Percentiles rank a stretch among this genome's conserved stretches.
These are phyloP conservation scores for Sabatieria punctata DNA, from an alignment of 2,888 invertebrate genomes.

Conservation along the genomic window DNA sequence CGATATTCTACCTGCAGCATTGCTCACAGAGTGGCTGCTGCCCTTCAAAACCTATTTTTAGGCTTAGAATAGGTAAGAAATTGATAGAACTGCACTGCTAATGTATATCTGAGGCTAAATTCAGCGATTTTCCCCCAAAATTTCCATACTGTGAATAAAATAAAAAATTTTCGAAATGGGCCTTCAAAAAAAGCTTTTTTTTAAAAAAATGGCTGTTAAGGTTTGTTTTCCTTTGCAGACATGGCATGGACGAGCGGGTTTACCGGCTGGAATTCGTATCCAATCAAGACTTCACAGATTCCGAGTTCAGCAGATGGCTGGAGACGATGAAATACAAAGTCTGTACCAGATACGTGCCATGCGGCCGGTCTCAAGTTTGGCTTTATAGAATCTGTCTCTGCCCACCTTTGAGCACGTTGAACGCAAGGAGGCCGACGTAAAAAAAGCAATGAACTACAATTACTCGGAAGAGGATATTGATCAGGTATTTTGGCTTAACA, in stretches of 20 bases:
- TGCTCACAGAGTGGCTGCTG: too few relatives aligned
- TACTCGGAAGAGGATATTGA: conserved; percentile 90
- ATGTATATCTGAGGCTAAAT: too few relatives aligned
- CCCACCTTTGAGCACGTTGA: conserved; percentile 68
- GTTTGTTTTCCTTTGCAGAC: conserved; percentile 37
- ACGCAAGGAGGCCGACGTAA: conserved; percentile 65
- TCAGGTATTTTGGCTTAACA: conserved; percentile 42
- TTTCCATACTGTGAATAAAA: too few relatives aligned
- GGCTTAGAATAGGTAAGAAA: too few relatives aligned
- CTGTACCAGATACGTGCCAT: conserved; percentile 5
- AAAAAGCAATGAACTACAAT: conserved; percentile 70
- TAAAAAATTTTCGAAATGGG: too few relatives aligned
- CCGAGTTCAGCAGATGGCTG: conserved; percentile 82
- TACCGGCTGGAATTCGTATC: conserved; percentile 92
- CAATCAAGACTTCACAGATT: conserved; percentile 70
- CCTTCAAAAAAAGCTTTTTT: too few relatives aligned
- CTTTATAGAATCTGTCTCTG: conserved; percentile 44
- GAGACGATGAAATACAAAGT: conserved; percentile 48
- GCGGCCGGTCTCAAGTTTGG: too few relatives aligned
- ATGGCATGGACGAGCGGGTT: conserved; percentile 69
- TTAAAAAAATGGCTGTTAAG: conserved; percentile 38
- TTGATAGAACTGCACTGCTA: too few relatives aligned
- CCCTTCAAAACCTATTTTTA: too few relatives aligned
- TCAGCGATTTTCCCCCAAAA: too few relatives aligned
- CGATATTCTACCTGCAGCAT: too few relatives aligned